These are phyloP conservation scores for Drosophila parvula DNA, from an alignment of 1,140 invertebrate genomes.

Conservation along the genomic window DNA sequence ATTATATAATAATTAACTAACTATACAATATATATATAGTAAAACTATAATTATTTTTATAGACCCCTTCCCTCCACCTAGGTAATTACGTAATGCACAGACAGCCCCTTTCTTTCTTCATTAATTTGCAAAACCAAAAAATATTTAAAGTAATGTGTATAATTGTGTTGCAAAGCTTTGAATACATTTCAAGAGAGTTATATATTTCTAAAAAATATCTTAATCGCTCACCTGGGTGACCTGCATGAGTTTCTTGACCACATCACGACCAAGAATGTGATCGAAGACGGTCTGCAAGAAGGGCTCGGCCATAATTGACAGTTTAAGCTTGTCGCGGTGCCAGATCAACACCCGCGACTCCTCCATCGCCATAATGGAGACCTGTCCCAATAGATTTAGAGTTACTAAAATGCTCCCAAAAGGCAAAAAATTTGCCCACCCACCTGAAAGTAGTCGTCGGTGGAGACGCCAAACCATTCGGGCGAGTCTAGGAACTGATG, in stretches of 20 bases:
- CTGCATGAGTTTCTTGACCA: conserved; percentile 95
- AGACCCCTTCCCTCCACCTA: no score
- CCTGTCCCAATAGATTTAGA: conserved; percentile 85
- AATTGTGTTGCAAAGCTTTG: no score
- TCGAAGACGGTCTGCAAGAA: conserved; percentile 94
- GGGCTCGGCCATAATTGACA: conserved; percentile 92
- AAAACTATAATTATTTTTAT: no score
- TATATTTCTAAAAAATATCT: no score
- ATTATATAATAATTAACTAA: no score
- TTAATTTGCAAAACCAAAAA: no score
- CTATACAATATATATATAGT: no score
- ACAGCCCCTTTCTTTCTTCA: no score
- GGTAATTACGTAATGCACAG: no score
- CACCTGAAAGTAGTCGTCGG: conserved; percentile 95
- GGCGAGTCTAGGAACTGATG: conserved; percentile 97
- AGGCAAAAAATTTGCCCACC: not conserved
- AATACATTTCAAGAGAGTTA: no score
- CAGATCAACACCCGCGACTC: conserved; percentile 93
- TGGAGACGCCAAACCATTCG: conserved; percentile 96
- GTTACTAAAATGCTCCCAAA: not conserved
- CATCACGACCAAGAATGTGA: conserved; percentile 93
- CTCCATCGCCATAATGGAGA: conserved; percentile 94
- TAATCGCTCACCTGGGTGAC: conserved; percentile 85
- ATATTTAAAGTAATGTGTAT: no score
- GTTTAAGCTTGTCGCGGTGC: conserved; percentile 93